These are phyloP conservation scores for Clarias pachynema DNA, from an alignment of 2,797 vertebrate genomes.

Conservation along the genomic window DNA sequence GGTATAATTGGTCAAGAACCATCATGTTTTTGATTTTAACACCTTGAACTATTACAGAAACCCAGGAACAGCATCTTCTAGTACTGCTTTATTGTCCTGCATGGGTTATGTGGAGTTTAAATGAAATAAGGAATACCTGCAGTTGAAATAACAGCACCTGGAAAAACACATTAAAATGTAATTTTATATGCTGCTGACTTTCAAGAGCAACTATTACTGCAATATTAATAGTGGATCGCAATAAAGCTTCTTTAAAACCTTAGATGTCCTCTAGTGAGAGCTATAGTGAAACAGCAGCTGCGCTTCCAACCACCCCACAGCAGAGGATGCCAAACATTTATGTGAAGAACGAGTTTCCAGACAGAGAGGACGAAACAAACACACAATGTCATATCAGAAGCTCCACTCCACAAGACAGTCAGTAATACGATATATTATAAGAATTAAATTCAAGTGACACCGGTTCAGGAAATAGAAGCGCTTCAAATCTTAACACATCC, in stretches of 20 bases:
- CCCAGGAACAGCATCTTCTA: background rate
- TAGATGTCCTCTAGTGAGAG: conserved; percentile 1
- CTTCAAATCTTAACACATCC: background rate
- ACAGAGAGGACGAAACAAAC: background rate
- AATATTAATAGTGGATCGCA: background rate
- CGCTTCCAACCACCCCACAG: conserved; percentile 18
- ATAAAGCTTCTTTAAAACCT: background rate
- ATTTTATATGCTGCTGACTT: background rate
- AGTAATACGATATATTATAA: background rate
- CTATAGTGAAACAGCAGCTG: background rate
- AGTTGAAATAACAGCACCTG: background rate
- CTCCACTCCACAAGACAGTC: background rate
- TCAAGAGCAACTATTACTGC: background rate
- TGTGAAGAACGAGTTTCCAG: background rate
- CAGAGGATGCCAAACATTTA: conserved; percentile 42
- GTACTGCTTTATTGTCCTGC: background rate
- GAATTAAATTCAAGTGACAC: conserved; percentile 10
- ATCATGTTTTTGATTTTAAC: background rate
- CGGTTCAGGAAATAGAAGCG: background rate
- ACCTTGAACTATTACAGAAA: background rate
- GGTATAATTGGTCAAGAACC: background rate
- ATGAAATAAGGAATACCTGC: background rate
- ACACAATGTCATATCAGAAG: background rate
- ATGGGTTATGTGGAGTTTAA: background rate
- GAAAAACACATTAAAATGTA: background rate